Evolutionary conservation across 1,140 invertebrate genomes (phyloP), one percentile per base, ranked within the genome.

Genomic region (Brachionus plicatilis): DNA sequence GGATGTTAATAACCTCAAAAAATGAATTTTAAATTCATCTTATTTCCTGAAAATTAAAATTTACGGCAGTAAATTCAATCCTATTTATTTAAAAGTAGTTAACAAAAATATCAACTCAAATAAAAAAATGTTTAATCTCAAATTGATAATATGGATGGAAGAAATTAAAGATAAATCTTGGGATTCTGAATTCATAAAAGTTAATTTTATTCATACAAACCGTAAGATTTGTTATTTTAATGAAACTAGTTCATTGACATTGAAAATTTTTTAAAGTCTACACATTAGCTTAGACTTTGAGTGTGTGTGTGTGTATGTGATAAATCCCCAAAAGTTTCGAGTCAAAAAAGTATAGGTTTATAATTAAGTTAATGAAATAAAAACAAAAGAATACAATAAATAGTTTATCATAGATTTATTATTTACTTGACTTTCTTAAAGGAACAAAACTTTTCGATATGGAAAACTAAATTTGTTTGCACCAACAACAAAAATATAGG

Each of bases 401-500:
- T 72, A 68, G 27, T 68, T 33, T 68, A 72, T 68, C 66, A 33
- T 68, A 68, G 66, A 33, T 68, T 68, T 68, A 66, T 68, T 68
- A 68, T 41, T 68, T 68, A 41, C 66, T 72, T 72, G 68, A 41
- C 37, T 72, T 72, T 72, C 68, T 72, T 72, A 72, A 76, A 76
- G 72, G 72, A 76, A 76, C 72, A 50, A 27, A 29, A 50, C n/a
- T 50, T 76, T 76, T 27, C 33, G 20, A 33, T 45, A 41, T 72
- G 29, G 29, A 72, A 72, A 41, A 72, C 68, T n/a, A 72, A 72
- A 41, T 43, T 41, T 41, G 17, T 72, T 41, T 43, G 33, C 17
- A 72, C 68, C 33, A 72, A 76, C 12, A 27, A 76, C 14, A 27
- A 27, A 60, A 60, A 60, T 27, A 24, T 60, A 9, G 53, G 53